Conservation (phyloP, 1,140 invertebrate species). For the Atta texana region DNA sequence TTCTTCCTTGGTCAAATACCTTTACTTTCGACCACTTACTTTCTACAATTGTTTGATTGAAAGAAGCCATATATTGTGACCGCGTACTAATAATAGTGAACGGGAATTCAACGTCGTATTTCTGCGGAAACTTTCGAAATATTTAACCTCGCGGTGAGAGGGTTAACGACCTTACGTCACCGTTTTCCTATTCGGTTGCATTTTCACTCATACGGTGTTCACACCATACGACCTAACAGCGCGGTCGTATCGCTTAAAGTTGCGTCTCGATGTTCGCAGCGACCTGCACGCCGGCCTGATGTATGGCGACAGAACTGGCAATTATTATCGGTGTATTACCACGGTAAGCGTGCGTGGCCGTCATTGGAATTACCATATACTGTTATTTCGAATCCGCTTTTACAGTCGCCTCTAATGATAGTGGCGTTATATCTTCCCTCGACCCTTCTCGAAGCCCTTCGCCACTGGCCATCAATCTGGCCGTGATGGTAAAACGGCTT, state of each 20-base stretch:
- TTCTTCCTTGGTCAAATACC: not conserved
- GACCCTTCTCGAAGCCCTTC: conserved; percentile 42
- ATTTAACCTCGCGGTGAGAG: conserved; percentile 60
- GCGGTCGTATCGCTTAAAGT: conserved; percentile 35
- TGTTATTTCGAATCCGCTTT: conserved; percentile 75
- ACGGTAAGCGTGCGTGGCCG: conserved; percentile 75
- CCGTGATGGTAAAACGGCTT: conserved; percentile 5
- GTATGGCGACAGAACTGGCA: conserved; percentile 73
- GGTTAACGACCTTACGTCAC: conserved; percentile 63
- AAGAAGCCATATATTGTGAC: not conserved
- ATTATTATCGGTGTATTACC: conserved; percentile 73
- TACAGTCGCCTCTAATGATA: conserved; percentile 75
- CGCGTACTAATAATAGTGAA: conserved; percentile 31
- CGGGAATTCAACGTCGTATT: conserved; percentile 14
- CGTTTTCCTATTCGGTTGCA: conserved; percentile 31
- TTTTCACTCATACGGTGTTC: conserved; percentile 37
- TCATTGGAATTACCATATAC: conserved; percentile 79
- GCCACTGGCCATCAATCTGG: conserved; percentile 43
- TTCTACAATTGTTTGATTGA: not conserved
- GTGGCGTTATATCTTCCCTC: conserved; percentile 62
- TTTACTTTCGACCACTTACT: conserved; percentile 2
- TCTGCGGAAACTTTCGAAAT: conserved; percentile 59
- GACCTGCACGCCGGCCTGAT: conserved; percentile 60
- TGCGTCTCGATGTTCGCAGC: conserved; percentile 66
- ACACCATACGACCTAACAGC: not conserved